Conservation (phyloP, 1,140 invertebrate species). For the Microvelia longipes region DNA sequence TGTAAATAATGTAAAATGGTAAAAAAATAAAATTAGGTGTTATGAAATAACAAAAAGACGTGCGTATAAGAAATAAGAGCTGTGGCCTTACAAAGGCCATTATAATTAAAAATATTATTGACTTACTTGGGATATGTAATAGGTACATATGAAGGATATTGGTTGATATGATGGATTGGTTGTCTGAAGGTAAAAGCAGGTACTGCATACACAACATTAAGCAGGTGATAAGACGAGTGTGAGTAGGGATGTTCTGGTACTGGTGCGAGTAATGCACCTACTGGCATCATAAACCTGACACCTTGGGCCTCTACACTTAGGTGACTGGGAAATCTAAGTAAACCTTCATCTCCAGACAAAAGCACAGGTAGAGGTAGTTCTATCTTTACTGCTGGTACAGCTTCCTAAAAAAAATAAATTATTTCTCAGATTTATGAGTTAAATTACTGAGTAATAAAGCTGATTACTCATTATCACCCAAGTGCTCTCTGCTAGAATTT, state of each 20-base stretch:
- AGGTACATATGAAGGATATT: conserved; percentile 5
- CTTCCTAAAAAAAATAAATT: conserved; percentile 18
- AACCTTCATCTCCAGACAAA: conserved; percentile 16
- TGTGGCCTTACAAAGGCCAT: too few species aligned
- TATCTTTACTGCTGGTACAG: conserved; percentile 23
- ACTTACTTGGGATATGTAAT: not conserved
- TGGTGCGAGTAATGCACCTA: conserved; percentile 24
- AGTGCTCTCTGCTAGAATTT: not conserved
- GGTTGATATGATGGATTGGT: conserved; percentile 16
- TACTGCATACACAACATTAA: conserved; percentile 24
- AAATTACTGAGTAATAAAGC: not conserved
- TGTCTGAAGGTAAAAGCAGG: conserved; percentile 17
- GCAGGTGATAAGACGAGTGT: conserved; percentile 10
- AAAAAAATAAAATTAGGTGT: too few species aligned
- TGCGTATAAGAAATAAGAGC: too few species aligned
- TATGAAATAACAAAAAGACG: too few species aligned
- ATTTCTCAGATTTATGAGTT: not conserved
- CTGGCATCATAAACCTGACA: conserved; percentile 21
- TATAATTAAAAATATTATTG: too few species aligned
- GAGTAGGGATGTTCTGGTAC: conserved; percentile 14
- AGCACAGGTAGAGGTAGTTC: conserved; percentile 20
- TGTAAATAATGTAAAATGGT: too few species aligned
- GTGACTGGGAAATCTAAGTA: conserved; percentile 20
- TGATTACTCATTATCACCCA: not conserved
- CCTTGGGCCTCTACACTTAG: conserved; percentile 23